phyloP scores from a whole-genome alignment of 1,140 invertebrate genomes.

The Drosophila athabasca region DNA sequence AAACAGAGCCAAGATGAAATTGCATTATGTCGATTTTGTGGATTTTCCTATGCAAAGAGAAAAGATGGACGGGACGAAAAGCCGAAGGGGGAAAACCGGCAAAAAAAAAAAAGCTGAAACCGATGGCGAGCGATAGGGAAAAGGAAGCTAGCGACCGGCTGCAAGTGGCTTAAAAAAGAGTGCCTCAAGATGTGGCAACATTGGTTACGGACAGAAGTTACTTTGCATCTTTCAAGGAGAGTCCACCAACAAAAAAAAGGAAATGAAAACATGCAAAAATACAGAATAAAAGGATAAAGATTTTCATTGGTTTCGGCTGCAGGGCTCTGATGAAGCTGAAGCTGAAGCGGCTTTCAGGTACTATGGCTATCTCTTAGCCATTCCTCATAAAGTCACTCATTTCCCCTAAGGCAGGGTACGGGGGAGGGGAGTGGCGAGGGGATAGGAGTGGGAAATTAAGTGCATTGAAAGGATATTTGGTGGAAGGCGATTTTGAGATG shows the following conservation, averaged over 20 bases:
- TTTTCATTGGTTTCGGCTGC: constrained; percentile 49
- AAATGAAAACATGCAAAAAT: constrained; percentile 16
- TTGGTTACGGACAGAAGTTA: constrained; percentile 49
- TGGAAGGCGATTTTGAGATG: not conserved
- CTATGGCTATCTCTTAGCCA: constrained; percentile 1
- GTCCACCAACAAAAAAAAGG: constrained; percentile 1
- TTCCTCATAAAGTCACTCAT: constrained; percentile 47
- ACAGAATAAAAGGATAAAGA: constrained; percentile 32
- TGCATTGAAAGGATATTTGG: constrained; percentile 14
- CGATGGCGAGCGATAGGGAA: constrained; percentile 11
- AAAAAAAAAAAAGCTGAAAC: too few relatives aligned
- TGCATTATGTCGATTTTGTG: constrained; percentile 80
- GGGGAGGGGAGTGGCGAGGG: too few relatives aligned
- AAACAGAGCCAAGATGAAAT: constrained; percentile 60
- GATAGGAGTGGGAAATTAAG: not conserved
- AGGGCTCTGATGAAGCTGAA: constrained; percentile 43
- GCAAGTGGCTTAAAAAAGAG: constrained; percentile 58
- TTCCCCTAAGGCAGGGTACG: constrained; percentile 6
- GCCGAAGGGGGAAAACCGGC: constrained; percentile 6
- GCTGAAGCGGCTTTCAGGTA: constrained; percentile 41
- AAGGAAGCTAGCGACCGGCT: constrained; percentile 42
- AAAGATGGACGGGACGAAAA: constrained; percentile 11
- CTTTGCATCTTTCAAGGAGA: constrained; percentile 55
- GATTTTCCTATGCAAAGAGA: constrained; percentile 58
- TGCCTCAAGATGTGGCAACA: constrained; percentile 59